phyloP scores from a whole-genome alignment of 2,113 vertebrate species.

The Gambusia affinis region DNA sequence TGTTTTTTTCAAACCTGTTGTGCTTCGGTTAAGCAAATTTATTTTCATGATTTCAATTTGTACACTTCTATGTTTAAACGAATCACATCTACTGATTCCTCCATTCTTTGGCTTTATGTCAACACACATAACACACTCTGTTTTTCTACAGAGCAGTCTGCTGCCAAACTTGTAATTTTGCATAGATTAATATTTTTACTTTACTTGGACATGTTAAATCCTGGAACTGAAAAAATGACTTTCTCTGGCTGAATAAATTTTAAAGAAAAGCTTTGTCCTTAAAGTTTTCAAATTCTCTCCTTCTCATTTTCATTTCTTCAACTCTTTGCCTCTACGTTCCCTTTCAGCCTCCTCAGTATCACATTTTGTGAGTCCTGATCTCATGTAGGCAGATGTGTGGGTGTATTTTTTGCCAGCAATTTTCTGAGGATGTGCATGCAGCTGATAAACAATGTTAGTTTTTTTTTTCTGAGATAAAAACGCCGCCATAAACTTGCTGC shows the following conservation, averaged over 20 bases:
- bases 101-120: too few relatives aligned
- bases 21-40: too few relatives aligned
- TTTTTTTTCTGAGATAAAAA: neutral
- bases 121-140: too few relatives aligned
- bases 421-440: slow-evolving; percentile 17
- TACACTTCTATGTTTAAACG: too few relatives aligned
- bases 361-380: slow-evolving; percentile 16
- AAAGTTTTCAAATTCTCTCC: too few relatives aligned
- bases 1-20: too few relatives aligned
- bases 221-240: neutral
- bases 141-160: too few relatives aligned
- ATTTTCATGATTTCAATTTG: too few relatives aligned
- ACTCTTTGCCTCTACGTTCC: neutral
- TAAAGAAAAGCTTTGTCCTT: neutral
- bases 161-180: neutral
- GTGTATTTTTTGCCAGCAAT: slow-evolving; percentile 20
- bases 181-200: neutral
- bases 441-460: neutral
- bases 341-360: neutral
- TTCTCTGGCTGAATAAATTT: neutral
- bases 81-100: too few relatives aligned
- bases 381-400: slow-evolving; percentile 49
- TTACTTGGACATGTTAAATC: too few relatives aligned
- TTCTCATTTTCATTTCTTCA: neutral
- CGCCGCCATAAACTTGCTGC: neutral